phyloP scores from a whole-genome alignment of 2,888 invertebrate species.

The Fissipunctia ypsillon region DNA sequence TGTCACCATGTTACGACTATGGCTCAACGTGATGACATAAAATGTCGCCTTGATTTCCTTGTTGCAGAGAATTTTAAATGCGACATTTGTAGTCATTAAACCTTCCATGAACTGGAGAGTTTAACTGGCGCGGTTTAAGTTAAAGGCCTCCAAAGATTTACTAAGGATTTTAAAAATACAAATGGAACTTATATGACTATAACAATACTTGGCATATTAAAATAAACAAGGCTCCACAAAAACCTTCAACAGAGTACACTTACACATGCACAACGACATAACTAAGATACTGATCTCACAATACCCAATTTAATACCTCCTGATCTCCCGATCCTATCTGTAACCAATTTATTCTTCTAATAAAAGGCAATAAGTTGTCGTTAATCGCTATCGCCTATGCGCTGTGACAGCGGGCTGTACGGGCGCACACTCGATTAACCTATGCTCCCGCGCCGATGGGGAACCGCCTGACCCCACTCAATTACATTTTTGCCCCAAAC shows the following conservation, averaged over 20 bases:
- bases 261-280: not conserved
- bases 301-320: slow-evolving; percentile 45
- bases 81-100: slow-evolving; percentile 48
- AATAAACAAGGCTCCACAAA: not conserved
- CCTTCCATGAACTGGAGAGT: slow-evolving; percentile 30
- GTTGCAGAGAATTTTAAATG: slow-evolving; percentile 37
- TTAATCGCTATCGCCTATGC: slow-evolving; percentile 67
- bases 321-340: slow-evolving; percentile 52
- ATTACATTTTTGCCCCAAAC: slow-evolving; percentile 81
- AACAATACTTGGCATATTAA: not conserved
- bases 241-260: slow-evolving; percentile 1
- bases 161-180: not conserved
- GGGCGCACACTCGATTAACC: slow-evolving; percentile 84
- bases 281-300: slow-evolving; percentile 43
- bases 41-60: slow-evolving; percentile 52
- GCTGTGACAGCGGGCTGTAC: slow-evolving; percentile 62
- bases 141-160: not conserved
- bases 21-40: slow-evolving; percentile 51
- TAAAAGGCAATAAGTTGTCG: slow-evolving; percentile 47
- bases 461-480: slow-evolving; percentile 80
- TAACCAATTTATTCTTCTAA: slow-evolving; percentile 50
- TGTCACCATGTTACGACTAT: slow-evolving; percentile 51
- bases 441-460: slow-evolving; percentile 80
- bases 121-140: not conserved
- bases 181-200: not conserved